phyloP scores from a whole-genome alignment of 2,888 invertebrate species.

The Altica lythri region DNA sequence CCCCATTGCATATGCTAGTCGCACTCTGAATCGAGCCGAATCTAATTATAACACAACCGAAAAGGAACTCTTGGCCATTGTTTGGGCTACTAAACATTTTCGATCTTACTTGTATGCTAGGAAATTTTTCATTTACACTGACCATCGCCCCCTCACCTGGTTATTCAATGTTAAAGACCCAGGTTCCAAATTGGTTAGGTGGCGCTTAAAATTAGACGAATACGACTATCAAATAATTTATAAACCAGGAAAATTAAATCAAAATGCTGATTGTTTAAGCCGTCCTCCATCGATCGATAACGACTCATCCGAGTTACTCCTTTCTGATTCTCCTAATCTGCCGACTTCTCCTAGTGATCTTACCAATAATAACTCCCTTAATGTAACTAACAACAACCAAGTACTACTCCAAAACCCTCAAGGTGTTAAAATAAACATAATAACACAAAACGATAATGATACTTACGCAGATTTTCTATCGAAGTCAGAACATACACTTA shows the following conservation, averaged over 20 bases:
- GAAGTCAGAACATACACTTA: not conserved
- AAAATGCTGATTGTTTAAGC: constrained; percentile 6
- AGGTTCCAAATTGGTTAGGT: constrained; percentile 46
- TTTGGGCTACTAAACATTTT: constrained; percentile 49
- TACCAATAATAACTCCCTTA: not conserved
- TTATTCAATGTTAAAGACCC: too few relatives aligned
- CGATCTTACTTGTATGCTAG: constrained; percentile 50
- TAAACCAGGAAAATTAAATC: constrained; percentile 7
- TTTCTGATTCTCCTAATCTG: too few relatives aligned
- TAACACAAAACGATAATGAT: too few relatives aligned
- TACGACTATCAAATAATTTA: constrained; percentile 33
- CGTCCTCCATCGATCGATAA: too few relatives aligned
- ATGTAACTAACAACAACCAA: not conserved
- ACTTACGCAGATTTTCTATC: constrained; percentile 4
- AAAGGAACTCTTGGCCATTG: constrained; percentile 50
- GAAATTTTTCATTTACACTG: constrained; percentile 49
- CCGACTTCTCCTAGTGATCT: too few relatives aligned
- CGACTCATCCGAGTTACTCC: too few relatives aligned
- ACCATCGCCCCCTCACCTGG: constrained; percentile 50
- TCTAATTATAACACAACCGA: constrained; percentile 50
- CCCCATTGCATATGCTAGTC: constrained; percentile 50
- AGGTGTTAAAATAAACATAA: not conserved
- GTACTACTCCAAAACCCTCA: not conserved
- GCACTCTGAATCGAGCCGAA: constrained; percentile 48
- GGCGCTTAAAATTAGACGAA: constrained; percentile 46